Conservation (phyloP, 2,888 invertebrate genomes). For the Melanostoma scalare region DNA sequence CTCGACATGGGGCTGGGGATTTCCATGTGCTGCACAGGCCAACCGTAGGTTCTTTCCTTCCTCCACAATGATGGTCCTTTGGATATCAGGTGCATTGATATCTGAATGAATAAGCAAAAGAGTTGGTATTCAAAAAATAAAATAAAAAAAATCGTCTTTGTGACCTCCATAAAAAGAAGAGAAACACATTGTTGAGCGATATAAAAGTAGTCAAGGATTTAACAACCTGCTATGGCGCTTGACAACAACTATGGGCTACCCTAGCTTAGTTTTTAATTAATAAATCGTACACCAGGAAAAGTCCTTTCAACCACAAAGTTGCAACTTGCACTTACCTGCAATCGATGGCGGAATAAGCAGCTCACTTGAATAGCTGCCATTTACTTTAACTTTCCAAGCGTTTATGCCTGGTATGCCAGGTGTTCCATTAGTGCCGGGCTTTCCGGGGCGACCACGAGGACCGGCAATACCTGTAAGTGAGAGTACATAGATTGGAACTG, state of each 20-base stretch:
- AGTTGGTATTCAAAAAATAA: slow-evolving; percentile 32
- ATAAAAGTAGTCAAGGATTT: slow-evolving; percentile 62
- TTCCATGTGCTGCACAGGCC: slow-evolving; percentile 90
- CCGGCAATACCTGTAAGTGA: slow-evolving; percentile 82
- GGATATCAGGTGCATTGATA: slow-evolving; percentile 78
- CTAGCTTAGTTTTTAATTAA: slow-evolving; percentile 62
- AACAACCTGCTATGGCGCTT: slow-evolving; percentile 13
- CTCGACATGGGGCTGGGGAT: slow-evolving; percentile 89
- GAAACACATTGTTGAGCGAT: slow-evolving; percentile 54
- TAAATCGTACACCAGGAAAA: slow-evolving; percentile 50
- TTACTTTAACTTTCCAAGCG: slow-evolving; percentile 86
- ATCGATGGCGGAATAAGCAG: slow-evolving; percentile 94
- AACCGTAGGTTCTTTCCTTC: slow-evolving; percentile 92
- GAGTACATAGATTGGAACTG: slow-evolving; percentile 4
- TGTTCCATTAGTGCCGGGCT: slow-evolving; percentile 88
- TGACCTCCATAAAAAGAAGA: slow-evolving; percentile 22
- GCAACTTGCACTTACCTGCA: slow-evolving; percentile 83
- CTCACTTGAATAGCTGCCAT: slow-evolving; percentile 85
- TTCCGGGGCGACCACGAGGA: slow-evolving; percentile 88
- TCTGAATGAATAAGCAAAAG: slow-evolving; percentile 74
- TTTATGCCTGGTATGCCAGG: slow-evolving; percentile 92
- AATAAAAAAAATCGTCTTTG: slow-evolving; percentile 40
- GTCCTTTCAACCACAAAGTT: slow-evolving; percentile 23
- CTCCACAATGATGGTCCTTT: slow-evolving; percentile 87
- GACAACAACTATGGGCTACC: slow-evolving; percentile 10